Evolutionary conservation across 2,113 vertebrate species (phyloP).

Genomic region (Chascanopsetta lugubris): DNA sequence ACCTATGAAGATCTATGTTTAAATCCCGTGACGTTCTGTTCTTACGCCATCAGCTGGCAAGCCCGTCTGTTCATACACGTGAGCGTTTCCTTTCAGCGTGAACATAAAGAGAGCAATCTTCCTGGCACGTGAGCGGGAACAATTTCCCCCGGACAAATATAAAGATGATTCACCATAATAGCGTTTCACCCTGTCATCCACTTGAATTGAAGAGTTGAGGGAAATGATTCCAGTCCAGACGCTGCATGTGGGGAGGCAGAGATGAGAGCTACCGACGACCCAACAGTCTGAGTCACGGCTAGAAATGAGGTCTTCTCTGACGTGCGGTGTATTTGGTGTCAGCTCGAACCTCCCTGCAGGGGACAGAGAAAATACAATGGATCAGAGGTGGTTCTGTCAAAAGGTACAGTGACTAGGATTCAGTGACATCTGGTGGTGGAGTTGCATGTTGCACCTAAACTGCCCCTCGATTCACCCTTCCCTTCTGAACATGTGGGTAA

Average conservation of each 20-base stretch:
- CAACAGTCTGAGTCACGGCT: conserved; percentile 51
- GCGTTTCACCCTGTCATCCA: conserved; percentile 29
- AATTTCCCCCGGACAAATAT: conserved; percentile 20
- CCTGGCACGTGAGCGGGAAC: neutral
- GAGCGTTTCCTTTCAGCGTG: neutral
- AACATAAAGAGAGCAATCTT: conserved; percentile 19
- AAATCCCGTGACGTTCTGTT: neutral
- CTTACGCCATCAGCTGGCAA: neutral
- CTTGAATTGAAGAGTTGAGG: conserved; percentile 32
- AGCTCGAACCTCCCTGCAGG: conserved; percentile 87
- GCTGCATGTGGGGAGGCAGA: neutral
- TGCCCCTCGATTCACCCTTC: no score
- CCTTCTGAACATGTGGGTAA: no score
- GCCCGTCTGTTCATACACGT: neutral
- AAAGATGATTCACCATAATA: conserved; percentile 20
- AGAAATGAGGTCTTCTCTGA: conserved; percentile 88
- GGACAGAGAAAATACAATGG: conserved; percentile 5
- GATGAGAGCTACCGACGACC: conserved; percentile 27
- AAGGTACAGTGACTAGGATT: no score
- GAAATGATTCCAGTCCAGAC: conserved; percentile 19
- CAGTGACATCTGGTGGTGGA: no score
- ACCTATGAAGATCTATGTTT: conserved; percentile 12
- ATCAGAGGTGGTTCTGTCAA: conserved; percentile 7
- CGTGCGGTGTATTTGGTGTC: conserved; percentile 93
- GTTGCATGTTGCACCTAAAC: no score